These are phyloP conservation scores for Procavia capensis DNA, from an alignment of 2,113 vertebrate species.

Conservation along the genomic window DNA sequence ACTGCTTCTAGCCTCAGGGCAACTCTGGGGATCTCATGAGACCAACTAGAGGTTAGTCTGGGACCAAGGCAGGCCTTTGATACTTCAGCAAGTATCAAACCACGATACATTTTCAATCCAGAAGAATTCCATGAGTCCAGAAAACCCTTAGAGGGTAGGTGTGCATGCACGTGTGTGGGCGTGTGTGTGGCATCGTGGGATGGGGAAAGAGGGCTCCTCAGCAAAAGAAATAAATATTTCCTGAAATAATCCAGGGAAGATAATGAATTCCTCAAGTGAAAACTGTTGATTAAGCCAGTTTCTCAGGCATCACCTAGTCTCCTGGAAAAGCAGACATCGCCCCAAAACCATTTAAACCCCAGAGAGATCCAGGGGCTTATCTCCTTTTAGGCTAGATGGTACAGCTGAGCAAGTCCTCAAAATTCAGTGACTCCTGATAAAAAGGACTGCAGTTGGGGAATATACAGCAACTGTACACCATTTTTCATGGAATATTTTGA, in stretches of 20 bases:
- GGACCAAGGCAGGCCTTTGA: not conserved
- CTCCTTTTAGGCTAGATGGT: not conserved
- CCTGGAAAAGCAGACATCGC: not conserved
- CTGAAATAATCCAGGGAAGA: constrained; percentile 12
- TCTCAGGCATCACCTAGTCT: not conserved
- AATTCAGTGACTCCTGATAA: not conserved
- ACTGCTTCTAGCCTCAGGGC: not conserved
- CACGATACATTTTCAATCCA: constrained; percentile 9
- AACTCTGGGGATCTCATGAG: not conserved
- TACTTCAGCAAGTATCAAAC: not conserved
- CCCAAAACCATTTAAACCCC: not conserved
- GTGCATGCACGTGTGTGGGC: too few relatives aligned
- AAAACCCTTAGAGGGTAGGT: not conserved
- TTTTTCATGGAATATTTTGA: not conserved
- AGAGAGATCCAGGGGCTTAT: not conserved
- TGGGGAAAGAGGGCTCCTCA: not conserved
- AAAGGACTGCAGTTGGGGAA: not conserved
- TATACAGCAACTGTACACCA: not conserved
- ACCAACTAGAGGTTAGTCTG: not conserved
- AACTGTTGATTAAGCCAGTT: not conserved
- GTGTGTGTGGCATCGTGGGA: not conserved
- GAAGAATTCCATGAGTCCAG: not conserved
- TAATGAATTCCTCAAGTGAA: not conserved
- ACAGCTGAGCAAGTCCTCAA: not conserved
- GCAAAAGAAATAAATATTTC: constrained; percentile 29